These are phyloP conservation scores for Labrus mixtus DNA, from an alignment of 2,113 vertebrate species.

Conservation along the genomic window DNA sequence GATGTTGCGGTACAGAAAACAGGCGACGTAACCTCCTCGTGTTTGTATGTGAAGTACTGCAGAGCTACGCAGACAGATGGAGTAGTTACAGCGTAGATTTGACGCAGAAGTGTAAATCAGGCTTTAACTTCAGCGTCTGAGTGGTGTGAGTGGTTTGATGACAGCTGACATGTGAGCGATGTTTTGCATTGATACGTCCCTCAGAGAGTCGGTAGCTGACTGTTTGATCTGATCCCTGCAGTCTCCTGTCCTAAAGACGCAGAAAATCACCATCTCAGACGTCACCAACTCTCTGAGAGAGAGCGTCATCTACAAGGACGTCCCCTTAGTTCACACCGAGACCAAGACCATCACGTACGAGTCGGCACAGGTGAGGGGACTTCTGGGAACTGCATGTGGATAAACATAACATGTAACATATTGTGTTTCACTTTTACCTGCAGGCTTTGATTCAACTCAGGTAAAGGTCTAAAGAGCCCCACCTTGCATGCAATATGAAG, in stretches of 20 bases:
- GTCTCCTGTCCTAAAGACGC: slow-evolving; percentile 95
- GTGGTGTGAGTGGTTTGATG: too few species aligned
- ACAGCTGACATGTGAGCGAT: background rate
- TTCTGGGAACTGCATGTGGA: background rate
- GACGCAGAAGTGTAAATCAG: too few species aligned
- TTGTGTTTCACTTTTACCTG: background rate
- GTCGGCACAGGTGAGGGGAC: slow-evolving; percentile 90
- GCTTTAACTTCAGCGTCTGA: too few species aligned
- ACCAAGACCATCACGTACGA: slow-evolving; percentile 99
- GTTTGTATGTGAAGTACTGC: too few species aligned
- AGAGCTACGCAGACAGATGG: too few species aligned
- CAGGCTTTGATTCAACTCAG: too few species aligned
- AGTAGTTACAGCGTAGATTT: too few species aligned
- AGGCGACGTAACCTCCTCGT: too few species aligned
- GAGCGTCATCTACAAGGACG: slow-evolving; percentile 91
- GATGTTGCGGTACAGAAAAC: too few species aligned
- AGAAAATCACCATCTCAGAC: slow-evolving; percentile 96
- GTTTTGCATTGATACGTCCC: background rate
- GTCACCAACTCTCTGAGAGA: slow-evolving; percentile 87
- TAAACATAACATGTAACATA: too few species aligned
- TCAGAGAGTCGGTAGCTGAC: slow-evolving; percentile 40
- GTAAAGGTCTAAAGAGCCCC: too few species aligned
- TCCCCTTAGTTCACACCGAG: slow-evolving; percentile 95
- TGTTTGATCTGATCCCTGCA: slow-evolving; percentile 69
- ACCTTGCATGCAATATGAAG: too few species aligned